A percentile compares a stretch with the other conserved stretches of the same genome.
Evolutionary conservation across 2,888 invertebrate genomes (phyloP).

Genomic region (Apoda limacodes): DNA sequence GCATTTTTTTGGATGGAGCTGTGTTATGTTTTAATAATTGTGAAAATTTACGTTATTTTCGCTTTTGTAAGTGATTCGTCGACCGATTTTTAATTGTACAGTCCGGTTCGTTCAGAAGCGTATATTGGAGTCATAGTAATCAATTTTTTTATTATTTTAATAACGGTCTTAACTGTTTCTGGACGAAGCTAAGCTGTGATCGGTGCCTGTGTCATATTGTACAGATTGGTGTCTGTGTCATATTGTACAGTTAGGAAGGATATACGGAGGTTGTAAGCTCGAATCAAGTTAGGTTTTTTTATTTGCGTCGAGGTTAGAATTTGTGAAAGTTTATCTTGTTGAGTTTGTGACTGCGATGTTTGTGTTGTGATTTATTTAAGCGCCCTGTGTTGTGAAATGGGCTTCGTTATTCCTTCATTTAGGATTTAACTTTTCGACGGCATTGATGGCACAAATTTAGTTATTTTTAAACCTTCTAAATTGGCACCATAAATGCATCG

Average conservation of each 20-base stretch:
- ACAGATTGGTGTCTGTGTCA: constrained; percentile 37
- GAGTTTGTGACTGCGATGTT: constrained; percentile 30
- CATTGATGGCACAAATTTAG: too few species aligned
- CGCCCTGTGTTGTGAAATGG: too few species aligned
- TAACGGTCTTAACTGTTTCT: constrained; percentile 1
- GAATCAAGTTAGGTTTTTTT: constrained; percentile 37
- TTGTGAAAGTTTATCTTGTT: too few species aligned
- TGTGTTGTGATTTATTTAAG: constrained; percentile 26
- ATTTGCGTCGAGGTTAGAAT: constrained; percentile 10
- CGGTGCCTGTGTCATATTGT: constrained; percentile 38
- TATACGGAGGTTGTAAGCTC: constrained; percentile 33
- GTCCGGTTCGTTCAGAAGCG: constrained; percentile 3
- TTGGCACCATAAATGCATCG: too few species aligned
- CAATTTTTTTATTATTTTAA: background rate
- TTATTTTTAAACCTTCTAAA: too few species aligned
- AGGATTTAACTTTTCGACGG: too few species aligned
- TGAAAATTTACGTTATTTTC: constrained; percentile 23
- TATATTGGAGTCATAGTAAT: constrained; percentile 7
- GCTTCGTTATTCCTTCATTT: too few species aligned
- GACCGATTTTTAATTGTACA: constrained; percentile 21
- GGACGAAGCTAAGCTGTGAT: constrained; percentile 14
- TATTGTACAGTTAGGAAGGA: constrained; percentile 35
- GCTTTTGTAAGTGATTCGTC: constrained; percentile 26
- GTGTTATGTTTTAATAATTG: constrained; percentile 26
- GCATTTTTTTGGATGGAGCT: constrained; percentile 29